Evolutionary conservation across 2,888 invertebrate genomes (phyloP), one percentile per base, ranked within the genome.

Genomic region (Eristalis pertinax): DNA sequence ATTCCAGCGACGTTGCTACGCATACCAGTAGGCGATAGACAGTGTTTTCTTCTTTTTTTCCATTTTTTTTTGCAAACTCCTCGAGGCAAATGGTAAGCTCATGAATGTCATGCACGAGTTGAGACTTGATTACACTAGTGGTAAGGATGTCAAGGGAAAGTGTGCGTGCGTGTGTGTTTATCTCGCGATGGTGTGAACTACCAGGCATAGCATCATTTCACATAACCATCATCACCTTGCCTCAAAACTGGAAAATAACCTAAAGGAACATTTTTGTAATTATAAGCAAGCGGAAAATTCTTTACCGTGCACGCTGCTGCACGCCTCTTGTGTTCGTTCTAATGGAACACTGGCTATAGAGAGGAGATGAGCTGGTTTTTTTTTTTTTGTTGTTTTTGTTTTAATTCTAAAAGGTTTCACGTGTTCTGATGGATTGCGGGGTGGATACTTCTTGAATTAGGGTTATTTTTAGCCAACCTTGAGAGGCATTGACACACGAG

Each of bases 41-140:
- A 22, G 50, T n/a, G n/a, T 8, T 50, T 50, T 8, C 7, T 19
- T 5, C 8, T 19, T 50, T 8, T 50, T 50, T 60, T 15, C 15
- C 15, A 4, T 24, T 83, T 81, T 85, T 79, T 72, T 72, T 67
- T 10, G 4, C 32, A 58, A 69, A 67, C 60, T 78, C 83, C 70
- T 86, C 64, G 60, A 77, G 69, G 73, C 56, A 82, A 81, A 77
- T 65, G 32, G 62, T 69, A 77, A 58, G 64, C 82, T 69, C 73
- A 82, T 82, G 77, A 82, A 85, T 77, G 77, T 83, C 82, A 83
- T 83, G 83, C 86, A 86, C 83, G 83, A 65, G 75, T 64, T 69
- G 70, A 70, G 70, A 64, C 69, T 75, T 70, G 81, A 76, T 82
- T 62, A 75, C 35, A 29, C 58, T 73, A 67, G 58, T 19, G 13